These are phyloP conservation scores for Sericinus montela DNA, from an alignment of 2,888 invertebrate species.

Conservation along the genomic window DNA sequence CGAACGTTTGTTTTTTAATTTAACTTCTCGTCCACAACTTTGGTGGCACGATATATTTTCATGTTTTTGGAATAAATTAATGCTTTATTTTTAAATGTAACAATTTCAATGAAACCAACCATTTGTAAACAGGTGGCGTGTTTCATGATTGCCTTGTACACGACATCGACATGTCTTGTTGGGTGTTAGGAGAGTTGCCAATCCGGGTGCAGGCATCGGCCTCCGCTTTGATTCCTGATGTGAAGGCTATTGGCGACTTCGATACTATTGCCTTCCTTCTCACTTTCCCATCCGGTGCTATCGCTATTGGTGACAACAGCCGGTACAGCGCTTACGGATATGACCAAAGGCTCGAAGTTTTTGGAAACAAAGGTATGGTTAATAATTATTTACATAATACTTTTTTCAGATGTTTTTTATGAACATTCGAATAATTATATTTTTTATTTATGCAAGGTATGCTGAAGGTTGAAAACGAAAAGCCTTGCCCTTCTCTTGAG, in stretches of 20 bases:
- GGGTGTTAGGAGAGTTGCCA: slow-evolving; percentile 82
- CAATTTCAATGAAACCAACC: too few relatives aligned
- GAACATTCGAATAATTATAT: too few relatives aligned
- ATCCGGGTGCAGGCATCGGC: slow-evolving; percentile 74
- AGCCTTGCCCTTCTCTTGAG: slow-evolving; percentile 67
- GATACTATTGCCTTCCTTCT: slow-evolving; percentile 81
- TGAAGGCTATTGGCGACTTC: slow-evolving; percentile 80
- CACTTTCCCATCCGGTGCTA: slow-evolving; percentile 81
- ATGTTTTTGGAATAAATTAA: too few relatives aligned
- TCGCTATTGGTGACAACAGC: slow-evolving; percentile 82
- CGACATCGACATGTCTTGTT: slow-evolving; percentile 83
- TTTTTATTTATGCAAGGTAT: slow-evolving; percentile 37
- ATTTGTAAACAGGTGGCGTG: slow-evolving; percentile 76
- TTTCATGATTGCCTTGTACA: slow-evolving; percentile 85
- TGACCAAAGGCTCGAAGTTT: slow-evolving; percentile 83
- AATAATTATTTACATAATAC: too few relatives aligned
- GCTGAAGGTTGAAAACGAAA: slow-evolving; percentile 76
- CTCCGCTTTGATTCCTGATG: slow-evolving; percentile 77
- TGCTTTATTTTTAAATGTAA: too few relatives aligned
- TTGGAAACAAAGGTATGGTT: slow-evolving; percentile 78
- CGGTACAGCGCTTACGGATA: slow-evolving; percentile 82
- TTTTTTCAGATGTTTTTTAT: too few relatives aligned
- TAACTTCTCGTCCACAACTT: too few relatives aligned
- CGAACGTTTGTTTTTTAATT: too few relatives aligned
- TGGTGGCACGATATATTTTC: too few relatives aligned